Evolutionary conservation across 1,140 invertebrate species (phyloP).

Genomic region (Zaprionus ornatus): DNA sequence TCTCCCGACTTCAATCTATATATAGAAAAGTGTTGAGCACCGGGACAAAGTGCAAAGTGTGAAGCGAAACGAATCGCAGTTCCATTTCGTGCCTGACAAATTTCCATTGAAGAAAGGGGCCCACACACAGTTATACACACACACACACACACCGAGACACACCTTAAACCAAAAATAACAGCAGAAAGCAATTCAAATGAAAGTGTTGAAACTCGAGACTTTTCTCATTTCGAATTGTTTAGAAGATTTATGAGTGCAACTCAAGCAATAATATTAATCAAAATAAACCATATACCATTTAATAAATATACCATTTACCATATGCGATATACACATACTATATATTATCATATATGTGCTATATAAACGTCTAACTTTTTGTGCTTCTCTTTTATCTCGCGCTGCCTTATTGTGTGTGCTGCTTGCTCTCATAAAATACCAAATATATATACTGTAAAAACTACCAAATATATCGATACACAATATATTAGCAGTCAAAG

Average conservation of each 20-base stretch:
- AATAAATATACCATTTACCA: conserved; percentile 15
- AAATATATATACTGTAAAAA: conserved; percentile 32
- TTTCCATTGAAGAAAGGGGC: conserved; percentile 20
- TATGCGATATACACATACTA: conserved; percentile 9
- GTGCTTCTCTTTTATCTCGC: conserved; percentile 65
- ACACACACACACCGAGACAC: conserved; percentile 14
- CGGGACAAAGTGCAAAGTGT: conserved; percentile 42
- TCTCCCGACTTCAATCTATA: conserved; percentile 13
- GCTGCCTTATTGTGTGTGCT: conserved; percentile 57
- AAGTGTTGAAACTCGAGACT: conserved; percentile 68
- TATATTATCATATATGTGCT: conserved; percentile 8
- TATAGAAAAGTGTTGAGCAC: conserved; percentile 28
- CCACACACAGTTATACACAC: conserved; percentile 24
- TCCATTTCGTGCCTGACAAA: conserved; percentile 30
- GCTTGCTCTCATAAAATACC: conserved; percentile 63
- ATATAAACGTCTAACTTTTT: conserved; percentile 69
- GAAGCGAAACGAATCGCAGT: conserved; percentile 34
- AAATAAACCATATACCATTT: conserved; percentile 38
- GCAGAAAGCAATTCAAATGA: conserved; percentile 41
- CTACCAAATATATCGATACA: conserved; percentile 35
- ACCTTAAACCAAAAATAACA: conserved; percentile 22
- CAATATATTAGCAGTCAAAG: conserved; percentile 85
- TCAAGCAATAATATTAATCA: conserved; percentile 21
- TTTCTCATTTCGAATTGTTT: conserved; percentile 12
- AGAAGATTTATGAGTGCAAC: conserved; percentile 30